Evolutionary conservation across 1,140 invertebrate species (phyloP).

Genomic region (Monochamus saltuarius): DNA sequence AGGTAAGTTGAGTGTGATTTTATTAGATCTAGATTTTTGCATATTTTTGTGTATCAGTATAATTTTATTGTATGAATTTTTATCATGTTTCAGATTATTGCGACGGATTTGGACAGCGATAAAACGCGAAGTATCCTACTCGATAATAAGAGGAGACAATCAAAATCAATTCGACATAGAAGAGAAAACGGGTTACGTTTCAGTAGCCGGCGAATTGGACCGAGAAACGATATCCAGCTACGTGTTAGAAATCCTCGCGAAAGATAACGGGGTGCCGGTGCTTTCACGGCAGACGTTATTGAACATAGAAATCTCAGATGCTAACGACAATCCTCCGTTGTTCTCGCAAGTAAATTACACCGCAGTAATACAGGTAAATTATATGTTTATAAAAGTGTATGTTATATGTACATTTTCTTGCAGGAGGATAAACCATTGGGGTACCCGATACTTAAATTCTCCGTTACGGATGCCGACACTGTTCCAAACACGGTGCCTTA

Average conservation of each 20-base stretch:
- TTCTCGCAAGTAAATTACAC: constrained; percentile 79
- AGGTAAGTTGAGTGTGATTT: constrained; percentile 64
- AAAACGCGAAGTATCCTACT: constrained; percentile 75
- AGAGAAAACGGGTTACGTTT: constrained; percentile 74
- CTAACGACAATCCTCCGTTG: constrained; percentile 85
- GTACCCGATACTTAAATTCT: constrained; percentile 77
- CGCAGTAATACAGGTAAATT: constrained; percentile 67
- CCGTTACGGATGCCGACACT: constrained; percentile 84
- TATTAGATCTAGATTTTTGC: no score
- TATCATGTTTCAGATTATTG: constrained; percentile 58
- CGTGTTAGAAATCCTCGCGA: constrained; percentile 75
- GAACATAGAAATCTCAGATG: constrained; percentile 80
- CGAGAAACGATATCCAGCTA: constrained; percentile 78
- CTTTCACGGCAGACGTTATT: constrained; percentile 73
- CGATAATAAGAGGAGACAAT: constrained; percentile 76
- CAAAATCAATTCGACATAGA: constrained; percentile 79
- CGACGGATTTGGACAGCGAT: constrained; percentile 80
- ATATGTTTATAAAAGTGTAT: no score
- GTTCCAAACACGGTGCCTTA: constrained; percentile 86
- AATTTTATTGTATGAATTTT: neutral
- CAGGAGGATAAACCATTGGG: constrained; percentile 85
- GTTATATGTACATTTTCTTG: no score
- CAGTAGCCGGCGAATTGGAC: constrained; percentile 74
- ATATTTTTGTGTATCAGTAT: no score
- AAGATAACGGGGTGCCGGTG: constrained; percentile 75